Evolutionary conservation across 2,888 invertebrate species (phyloP), one percentile per base, ranked within the genome.

Genomic region (Drosophila diplacantha): DNA sequence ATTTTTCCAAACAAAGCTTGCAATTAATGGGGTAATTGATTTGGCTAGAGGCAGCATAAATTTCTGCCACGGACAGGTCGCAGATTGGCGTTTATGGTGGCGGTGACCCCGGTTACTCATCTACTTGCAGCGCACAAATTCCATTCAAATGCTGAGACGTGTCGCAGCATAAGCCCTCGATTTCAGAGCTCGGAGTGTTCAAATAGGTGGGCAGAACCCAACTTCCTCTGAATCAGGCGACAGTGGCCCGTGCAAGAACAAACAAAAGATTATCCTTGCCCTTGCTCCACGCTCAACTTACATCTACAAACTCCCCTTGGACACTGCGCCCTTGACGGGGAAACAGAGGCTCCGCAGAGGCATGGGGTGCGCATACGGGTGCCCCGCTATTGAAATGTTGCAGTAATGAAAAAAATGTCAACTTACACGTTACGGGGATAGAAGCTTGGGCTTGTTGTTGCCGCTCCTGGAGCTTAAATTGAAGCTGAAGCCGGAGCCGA

Each of bases 221-320:
- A 69, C 64, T 74, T 62, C 63, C 61, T 73, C 51, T 31, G 52
- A 37, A 24, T 44, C 51, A 34, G 31, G 20, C 26, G 41, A 31
- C 39, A 56, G 24, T 11, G 37, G 39, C 34, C 67, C 50, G 46
- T 61, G 73, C 73, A 74, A 67, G 59, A 51, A 69, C 81, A 75
- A 81, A 81, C 83, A 81, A 81, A 79, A 83, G 80, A 83, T 80
- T 83, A 80, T 80, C 74, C 83, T 81, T 83, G 76, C 81, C 76
- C 80, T 81, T 78, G 68, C 74, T 71, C 67, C 44, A 65, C 61
- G 69, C 64, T 63, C 68, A 62, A 69, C 29, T 31, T 31, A 31
- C 18, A 73, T 54, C 62, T 68, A 73, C 73, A 74, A 58, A 69
- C 65, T 69, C 62, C 53, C 54, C 44, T 54, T 64, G 71, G 74